Conservation (phyloP, 2,797 vertebrate genomes). For the Cuniculus paca region DNA sequence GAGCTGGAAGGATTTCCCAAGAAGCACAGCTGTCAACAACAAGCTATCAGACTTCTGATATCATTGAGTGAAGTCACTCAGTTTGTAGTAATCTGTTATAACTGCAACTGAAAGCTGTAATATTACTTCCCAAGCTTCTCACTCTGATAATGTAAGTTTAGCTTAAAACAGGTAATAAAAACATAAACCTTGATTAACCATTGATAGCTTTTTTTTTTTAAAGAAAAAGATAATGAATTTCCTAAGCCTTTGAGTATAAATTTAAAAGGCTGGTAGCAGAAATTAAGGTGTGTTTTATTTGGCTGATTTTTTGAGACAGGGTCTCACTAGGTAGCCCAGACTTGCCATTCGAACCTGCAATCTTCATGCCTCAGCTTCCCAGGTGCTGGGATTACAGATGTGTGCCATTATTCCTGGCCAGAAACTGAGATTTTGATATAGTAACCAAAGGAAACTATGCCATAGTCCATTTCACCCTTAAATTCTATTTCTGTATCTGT, state of each 20-base stretch:
- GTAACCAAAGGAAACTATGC: background rate
- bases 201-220: slow-evolving; percentile 8
- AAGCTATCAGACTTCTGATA: background rate
- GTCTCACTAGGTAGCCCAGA: background rate
- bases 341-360: background rate
- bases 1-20: background rate
- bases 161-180: slow-evolving; percentile 33
- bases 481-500: background rate
- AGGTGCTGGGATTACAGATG: background rate
- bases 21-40: background rate
- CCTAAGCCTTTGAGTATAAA: background rate
- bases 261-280: background rate
- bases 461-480: background rate
- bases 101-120: background rate
- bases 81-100: background rate
- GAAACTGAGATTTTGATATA: background rate
- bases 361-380: background rate
- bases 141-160: background rate
- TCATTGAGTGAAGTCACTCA: background rate
- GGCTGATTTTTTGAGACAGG: background rate
- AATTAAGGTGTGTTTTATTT: background rate
- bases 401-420: background rate
- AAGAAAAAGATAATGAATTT: background rate
- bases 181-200: background rate
- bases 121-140: background rate